phyloP scores from a whole-genome alignment of 53 echinoderm and acorn worm species.

The Apostichopus leukothele region DNA sequence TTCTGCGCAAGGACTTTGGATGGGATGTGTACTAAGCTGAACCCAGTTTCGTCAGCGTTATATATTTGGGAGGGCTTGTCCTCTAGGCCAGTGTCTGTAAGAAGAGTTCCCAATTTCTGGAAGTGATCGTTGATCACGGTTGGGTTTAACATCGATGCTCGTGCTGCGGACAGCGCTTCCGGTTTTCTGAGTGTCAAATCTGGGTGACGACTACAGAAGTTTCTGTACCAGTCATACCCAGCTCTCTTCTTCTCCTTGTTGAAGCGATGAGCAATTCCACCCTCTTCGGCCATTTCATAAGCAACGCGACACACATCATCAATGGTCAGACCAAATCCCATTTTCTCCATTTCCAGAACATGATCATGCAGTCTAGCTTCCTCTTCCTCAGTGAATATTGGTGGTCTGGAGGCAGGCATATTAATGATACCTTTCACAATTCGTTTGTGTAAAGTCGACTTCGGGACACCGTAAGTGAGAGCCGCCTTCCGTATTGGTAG shows the following conservation, averaged over 20 bases:
- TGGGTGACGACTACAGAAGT: slow-evolving; percentile 47
- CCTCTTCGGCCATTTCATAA: slow-evolving; percentile 58
- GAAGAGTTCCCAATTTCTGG: too few species aligned
- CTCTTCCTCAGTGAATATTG: slow-evolving; percentile 26
- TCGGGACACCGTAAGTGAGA: slow-evolving; percentile 8
- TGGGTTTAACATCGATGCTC: too few species aligned
- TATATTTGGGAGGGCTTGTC: too few species aligned
- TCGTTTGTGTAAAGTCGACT: slow-evolving; percentile 3
- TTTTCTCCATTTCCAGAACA: slow-evolving; percentile 17
- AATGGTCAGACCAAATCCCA: slow-evolving; percentile 54
- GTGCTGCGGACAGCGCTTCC: slow-evolving; percentile 15
- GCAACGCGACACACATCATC: slow-evolving; percentile 51
- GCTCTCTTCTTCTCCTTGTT: slow-evolving; percentile 58
- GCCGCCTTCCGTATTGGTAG: slow-evolving; percentile 3
- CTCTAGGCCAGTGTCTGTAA: too few species aligned
- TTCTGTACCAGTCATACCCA: slow-evolving; percentile 66
- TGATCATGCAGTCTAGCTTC: slow-evolving; percentile 21
- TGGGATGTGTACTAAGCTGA: too few species aligned
- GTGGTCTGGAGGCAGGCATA: slow-evolving; percentile 27
- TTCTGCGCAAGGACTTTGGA: too few species aligned
- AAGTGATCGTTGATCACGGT: too few species aligned
- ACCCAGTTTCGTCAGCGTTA: too few species aligned
- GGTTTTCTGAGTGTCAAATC: slow-evolving; percentile 57
- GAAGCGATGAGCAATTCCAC: slow-evolving; percentile 52
- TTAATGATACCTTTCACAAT: slow-evolving; percentile 22